These are phyloP conservation scores for Cydia fagiglandana DNA, from an alignment of 1,140 invertebrate genomes.

Conservation along the genomic window DNA sequence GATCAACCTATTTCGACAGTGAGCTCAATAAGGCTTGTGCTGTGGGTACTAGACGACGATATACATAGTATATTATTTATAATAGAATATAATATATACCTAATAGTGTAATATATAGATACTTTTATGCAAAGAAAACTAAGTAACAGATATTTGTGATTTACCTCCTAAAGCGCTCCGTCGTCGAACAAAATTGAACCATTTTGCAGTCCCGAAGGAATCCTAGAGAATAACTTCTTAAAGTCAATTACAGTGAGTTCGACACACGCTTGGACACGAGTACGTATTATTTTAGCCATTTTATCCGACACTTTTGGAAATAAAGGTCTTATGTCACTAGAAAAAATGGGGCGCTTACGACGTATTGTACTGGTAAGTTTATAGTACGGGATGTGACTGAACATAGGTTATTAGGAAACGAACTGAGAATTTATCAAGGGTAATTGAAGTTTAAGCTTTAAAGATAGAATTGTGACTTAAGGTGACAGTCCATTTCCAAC, in stretches of 20 bases:
- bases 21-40: too few species aligned
- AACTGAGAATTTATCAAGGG: not conserved
- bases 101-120: too few species aligned
- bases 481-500: too few species aligned
- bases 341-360: not conserved
- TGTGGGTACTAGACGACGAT: too few species aligned
- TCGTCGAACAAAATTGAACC: not conserved
- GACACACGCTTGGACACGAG: constrained; percentile 11
- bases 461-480: not conserved
- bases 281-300: constrained; percentile 14
- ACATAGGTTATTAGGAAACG: not conserved
- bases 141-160: too few species aligned
- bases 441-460: not conserved
- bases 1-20: too few species aligned
- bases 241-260: constrained; percentile 23
- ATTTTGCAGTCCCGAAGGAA: not conserved
- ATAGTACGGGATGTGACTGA: not conserved
- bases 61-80: too few species aligned
- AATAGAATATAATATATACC: too few species aligned
- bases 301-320: not conserved
- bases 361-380: not conserved
- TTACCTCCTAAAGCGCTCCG: not conserved
- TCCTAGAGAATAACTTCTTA: constrained; percentile 15
- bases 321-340: not conserved
- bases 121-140: not conserved